Base-by-base conservation (phyloP, 1,140 invertebrate genomes). In the Agrypnia vestita region DNA sequence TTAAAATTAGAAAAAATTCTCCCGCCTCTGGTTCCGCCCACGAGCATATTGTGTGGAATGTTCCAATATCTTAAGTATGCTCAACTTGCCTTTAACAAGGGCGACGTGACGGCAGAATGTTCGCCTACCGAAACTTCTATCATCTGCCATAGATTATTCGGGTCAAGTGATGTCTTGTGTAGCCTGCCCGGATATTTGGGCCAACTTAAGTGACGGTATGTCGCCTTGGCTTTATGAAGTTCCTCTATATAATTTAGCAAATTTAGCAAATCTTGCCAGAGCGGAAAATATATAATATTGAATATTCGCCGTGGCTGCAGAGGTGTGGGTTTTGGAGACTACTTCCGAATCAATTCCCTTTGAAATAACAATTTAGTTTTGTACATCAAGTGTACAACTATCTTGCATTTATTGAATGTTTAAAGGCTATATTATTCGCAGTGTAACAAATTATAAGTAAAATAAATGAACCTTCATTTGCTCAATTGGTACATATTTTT, bases 71-170 rank as follows among this genome's bases (percentile, higher is more conserved):
- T 59, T 12, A 21, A 59, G 55, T 21, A 15, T 19, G 21, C 17
- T 59, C 55, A 59, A 59, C 15, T 35, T 59, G 55, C 55, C 55
- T 44, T 64, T 64, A 64, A 64, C 61, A 64, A 64, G 61, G 43
- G 61, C 35, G 43, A 64, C 61, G 61, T 64, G 61, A 64, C 61
- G 19, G 21, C 19, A 64, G 35, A 21, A 21, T 35, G 25, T 35
- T 35, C 25, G 25, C 55, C 17, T 11, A 15, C 17, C 4, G 17
- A 64, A 44, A 64, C 61, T 19, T 35, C 19, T 64, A 35, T 49
- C 43, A 49, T 62, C 25, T 47, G 15, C 35, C 64, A 46, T 10
- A 69, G 64, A 49, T 69, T 47, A 69, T 47, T 12, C 15, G 25
- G 64, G 64, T 69, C 47, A 69, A 69, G 64, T 46, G 64, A 47